Evolutionary conservation across 2,888 invertebrate species (phyloP).

Genomic region (Lymantria monacha): DNA sequence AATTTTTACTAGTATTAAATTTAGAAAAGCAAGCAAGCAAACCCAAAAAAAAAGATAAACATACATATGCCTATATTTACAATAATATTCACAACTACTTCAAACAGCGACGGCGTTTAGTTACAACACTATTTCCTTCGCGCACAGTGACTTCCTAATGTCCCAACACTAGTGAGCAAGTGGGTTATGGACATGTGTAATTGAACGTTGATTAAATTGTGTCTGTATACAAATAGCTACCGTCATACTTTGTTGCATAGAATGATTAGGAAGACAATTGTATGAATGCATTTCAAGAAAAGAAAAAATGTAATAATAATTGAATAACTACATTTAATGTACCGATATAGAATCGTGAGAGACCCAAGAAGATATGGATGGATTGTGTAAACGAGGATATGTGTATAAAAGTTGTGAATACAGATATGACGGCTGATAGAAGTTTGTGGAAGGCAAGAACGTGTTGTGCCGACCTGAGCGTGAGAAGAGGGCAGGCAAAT

Average conservation of each 20-base stretch:
- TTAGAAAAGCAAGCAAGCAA: too few species aligned
- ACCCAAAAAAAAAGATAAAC: too few species aligned
- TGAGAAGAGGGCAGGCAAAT: too few species aligned
- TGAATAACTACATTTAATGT: neutral
- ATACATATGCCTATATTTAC: too few species aligned
- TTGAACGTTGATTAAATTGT: conserved; percentile 23
- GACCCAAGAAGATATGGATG: too few species aligned
- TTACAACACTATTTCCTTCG: conserved; percentile 32
- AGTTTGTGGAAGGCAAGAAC: too few species aligned
- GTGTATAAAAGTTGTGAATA: too few species aligned
- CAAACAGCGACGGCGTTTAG: neutral
- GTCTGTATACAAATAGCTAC: neutral
- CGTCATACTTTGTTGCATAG: conserved; percentile 6
- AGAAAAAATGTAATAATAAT: neutral
- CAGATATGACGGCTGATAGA: too few species aligned
- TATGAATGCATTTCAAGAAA: neutral
- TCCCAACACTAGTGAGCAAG: conserved; percentile 51
- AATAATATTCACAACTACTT: neutral
- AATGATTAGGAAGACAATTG: conserved; percentile 2
- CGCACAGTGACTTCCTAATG: conserved; percentile 48
- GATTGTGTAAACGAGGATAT: too few species aligned
- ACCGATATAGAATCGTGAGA: too few species aligned
- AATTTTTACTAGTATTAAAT: too few species aligned
- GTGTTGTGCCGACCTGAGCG: too few species aligned
- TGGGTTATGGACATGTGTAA: conserved; percentile 57